Evolutionary conservation across 1,140 invertebrate species (phyloP).

Genomic region (Camponotus vicinus): DNA sequence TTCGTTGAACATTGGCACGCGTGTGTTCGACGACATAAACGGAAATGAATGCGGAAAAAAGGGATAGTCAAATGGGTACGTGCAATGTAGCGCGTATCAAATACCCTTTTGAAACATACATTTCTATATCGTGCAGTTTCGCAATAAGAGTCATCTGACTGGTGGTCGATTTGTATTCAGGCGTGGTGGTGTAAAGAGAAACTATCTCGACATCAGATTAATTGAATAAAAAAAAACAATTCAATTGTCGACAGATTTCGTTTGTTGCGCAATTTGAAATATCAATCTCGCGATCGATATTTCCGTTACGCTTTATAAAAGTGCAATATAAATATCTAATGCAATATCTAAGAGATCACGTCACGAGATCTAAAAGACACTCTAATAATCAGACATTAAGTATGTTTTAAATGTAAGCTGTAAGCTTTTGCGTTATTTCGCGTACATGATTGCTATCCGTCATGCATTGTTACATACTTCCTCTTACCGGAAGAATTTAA

Average conservation of each 20-base stretch:
- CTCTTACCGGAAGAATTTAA: too few relatives aligned
- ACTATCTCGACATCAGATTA: conserved; percentile 45
- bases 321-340: background rate
- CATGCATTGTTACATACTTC: too few relatives aligned
- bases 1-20: conserved; percentile 44
- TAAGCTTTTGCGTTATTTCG: background rate
- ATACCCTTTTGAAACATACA: conserved; percentile 52
- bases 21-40: conserved; percentile 34
- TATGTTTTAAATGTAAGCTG: background rate
- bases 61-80: conserved; percentile 17
- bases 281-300: background rate
- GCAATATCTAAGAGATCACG: background rate
- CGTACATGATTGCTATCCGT: too few relatives aligned
- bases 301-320: background rate
- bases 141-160: conserved; percentile 54
- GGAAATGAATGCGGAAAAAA: conserved; percentile 49
- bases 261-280: conserved; percentile 9
- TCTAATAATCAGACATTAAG: background rate
- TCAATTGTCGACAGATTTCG: conserved; percentile 29
- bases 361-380: background rate
- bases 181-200: conserved; percentile 32
- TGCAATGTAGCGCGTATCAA: conserved; percentile 37
- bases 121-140: conserved; percentile 34
- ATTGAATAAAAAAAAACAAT: conserved; percentile 47
- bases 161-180: conserved; percentile 51